These are phyloP conservation scores for Phylloscopus trochiloides DNA, from an alignment of 2,113 vertebrate genomes.

Conservation along the genomic window DNA sequence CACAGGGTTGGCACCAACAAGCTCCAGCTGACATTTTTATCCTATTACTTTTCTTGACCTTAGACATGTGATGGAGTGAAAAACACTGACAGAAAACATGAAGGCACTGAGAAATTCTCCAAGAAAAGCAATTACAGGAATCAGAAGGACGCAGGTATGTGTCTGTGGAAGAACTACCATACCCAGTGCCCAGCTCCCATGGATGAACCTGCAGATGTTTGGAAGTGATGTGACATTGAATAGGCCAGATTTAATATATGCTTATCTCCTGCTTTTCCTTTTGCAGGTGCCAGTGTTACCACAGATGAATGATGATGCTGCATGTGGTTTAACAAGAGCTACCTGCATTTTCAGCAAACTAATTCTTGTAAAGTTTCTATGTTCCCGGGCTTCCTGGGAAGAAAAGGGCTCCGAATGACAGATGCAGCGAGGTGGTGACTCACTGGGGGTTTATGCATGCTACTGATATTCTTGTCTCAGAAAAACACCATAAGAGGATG, in stretches of 20 bases:
- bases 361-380: neutral
- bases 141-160: neutral
- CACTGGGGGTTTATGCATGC: neutral
- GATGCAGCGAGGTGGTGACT: neutral
- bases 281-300: neutral
- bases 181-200: neutral
- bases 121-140: neutral
- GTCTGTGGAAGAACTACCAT: neutral
- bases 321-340: neutral
- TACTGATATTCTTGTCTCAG: constrained; percentile 8
- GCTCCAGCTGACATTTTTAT: neutral
- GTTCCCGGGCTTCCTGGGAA: neutral
- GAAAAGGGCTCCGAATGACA: neutral
- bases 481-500: constrained; percentile 46
- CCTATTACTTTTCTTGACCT: neutral
- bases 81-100: neutral
- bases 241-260: neutral
- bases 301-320: neutral
- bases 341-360: neutral
- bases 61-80: neutral
- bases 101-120: neutral
- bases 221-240: neutral
- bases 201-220: neutral
- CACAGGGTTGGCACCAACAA: neutral
- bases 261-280: neutral